A percentile compares a stretch with the other conserved stretches of the same genome.
Conservation (phyloP, 2,797 vertebrate species). For the Dryobates pubescens region DNA sequence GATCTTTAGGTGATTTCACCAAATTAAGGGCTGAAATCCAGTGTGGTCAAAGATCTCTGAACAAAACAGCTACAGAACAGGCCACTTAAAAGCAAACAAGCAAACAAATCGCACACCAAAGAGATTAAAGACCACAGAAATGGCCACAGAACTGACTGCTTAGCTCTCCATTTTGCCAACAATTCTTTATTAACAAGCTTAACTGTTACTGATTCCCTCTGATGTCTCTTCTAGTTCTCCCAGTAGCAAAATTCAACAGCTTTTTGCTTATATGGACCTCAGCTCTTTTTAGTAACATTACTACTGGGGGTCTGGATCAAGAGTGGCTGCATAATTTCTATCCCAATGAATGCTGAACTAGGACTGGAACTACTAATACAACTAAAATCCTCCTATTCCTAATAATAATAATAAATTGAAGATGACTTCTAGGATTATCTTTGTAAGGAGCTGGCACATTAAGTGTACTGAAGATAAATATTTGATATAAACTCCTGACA, state of each 20-base stretch:
- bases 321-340: not conserved
- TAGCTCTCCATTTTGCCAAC: not conserved
- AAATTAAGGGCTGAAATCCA: slow-evolving; percentile 59
- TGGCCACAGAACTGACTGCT: not conserved
- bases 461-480: slow-evolving; percentile 60
- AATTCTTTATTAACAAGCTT: not conserved
- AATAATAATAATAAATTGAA: slow-evolving; percentile 57
- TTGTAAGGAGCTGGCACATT: slow-evolving; percentile 56
- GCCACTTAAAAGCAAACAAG: not conserved
- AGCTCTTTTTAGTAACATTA: not conserved
- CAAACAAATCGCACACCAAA: not conserved
- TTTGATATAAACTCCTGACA: slow-evolving; percentile 49
- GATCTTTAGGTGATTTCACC: slow-evolving; percentile 34
- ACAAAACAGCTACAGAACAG: slow-evolving; percentile 9
- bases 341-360: not conserved
- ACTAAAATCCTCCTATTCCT: slow-evolving; percentile 18
- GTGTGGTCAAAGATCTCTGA: slow-evolving; percentile 6
- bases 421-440: slow-evolving; percentile 47
- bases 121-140: not conserved
- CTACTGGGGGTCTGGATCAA: not conserved
- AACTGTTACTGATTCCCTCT: not conserved
- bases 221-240: rapidly evolving
- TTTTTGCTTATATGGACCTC: not conserved
- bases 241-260: not conserved
- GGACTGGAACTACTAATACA: slow-evolving; percentile 8